A percentile compares a stretch with the other conserved stretches of the same genome.
These are phyloP conservation scores for Ptychochromis oligacanthus DNA, from an alignment of 2,113 vertebrate genomes.

Conservation along the genomic window DNA sequence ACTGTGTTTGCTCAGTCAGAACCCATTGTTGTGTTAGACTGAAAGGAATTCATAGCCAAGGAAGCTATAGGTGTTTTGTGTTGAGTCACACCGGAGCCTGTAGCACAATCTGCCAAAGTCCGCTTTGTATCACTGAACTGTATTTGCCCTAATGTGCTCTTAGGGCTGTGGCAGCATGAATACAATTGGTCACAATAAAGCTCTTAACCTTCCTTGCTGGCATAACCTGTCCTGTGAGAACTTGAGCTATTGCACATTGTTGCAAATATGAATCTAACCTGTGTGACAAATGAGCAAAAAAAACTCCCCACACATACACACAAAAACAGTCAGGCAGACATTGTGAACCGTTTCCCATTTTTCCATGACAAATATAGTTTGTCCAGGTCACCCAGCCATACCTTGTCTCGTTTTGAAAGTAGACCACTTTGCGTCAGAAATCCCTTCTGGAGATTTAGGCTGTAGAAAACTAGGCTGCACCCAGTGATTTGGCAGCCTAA, in stretches of 20 bases:
- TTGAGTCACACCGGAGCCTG: conserved; percentile 17
- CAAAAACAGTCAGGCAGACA: not conserved
- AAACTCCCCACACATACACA: not conserved
- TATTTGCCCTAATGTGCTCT: conserved; percentile 10
- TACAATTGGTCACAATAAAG: not conserved
- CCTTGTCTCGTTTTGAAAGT: conserved; percentile 60
- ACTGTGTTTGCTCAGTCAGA: conserved; percentile 25
- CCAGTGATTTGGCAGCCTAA: not conserved
- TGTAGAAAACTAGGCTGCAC: conserved; percentile 47
- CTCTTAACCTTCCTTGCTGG: not conserved
- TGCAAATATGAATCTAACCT: not conserved
- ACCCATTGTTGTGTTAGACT: conserved; percentile 27
- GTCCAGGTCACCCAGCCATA: conserved; percentile 48
- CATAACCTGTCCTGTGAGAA: not conserved
- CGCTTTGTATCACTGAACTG: conserved; percentile 24
- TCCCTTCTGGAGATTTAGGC: conserved; percentile 39
- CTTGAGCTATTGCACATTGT: not conserved
- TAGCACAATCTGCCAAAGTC: conserved; percentile 5
- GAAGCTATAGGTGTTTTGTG: conserved; percentile 11
- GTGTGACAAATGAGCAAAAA: not conserved
- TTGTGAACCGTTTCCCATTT: not conserved
- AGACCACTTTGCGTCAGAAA: conserved; percentile 40
- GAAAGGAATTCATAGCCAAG: conserved; percentile 2
- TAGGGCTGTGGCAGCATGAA: not conserved
- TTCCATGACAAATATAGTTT: conserved; percentile 44